phyloP scores from a whole-genome alignment of 2,888 invertebrate species.

The Scotopteryx bipunctaria region DNA sequence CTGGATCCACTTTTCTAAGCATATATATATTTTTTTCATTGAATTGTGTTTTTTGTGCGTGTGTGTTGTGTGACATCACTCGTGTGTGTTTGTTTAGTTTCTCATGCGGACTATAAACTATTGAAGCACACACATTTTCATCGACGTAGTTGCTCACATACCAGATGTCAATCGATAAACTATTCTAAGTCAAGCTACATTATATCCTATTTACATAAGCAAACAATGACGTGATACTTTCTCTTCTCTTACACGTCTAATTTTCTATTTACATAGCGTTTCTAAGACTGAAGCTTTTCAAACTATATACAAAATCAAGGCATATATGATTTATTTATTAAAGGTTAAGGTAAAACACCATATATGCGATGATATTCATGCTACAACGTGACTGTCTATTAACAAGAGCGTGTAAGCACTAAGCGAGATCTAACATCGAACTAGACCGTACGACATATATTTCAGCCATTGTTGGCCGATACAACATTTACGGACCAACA shows the following conservation, averaged over 20 bases:
- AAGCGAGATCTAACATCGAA: constrained; percentile 73
- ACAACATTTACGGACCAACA: constrained; percentile 62
- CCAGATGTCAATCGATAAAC: constrained; percentile 63
- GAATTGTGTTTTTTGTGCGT: constrained; percentile 51
- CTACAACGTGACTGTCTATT: constrained; percentile 40
- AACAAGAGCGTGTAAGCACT: constrained; percentile 60
- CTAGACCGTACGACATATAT: constrained; percentile 71
- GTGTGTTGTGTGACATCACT: constrained; percentile 55
- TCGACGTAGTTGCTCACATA: constrained; percentile 79
- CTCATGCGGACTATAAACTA: constrained; percentile 69
- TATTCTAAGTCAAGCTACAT: constrained; percentile 50
- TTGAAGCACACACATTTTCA: constrained; percentile 71
- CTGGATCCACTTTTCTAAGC: constrained; percentile 42
- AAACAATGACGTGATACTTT: constrained; percentile 39
- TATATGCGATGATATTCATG: constrained; percentile 35
- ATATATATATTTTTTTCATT: constrained; percentile 37
- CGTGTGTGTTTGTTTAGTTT: constrained; percentile 57
- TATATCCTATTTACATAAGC: constrained; percentile 56
- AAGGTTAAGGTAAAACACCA: constrained; percentile 1
- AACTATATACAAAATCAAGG: constrained; percentile 27
- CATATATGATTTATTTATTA: constrained; percentile 27
- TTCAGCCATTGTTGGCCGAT: constrained; percentile 51
- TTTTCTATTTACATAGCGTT: constrained; percentile 20
- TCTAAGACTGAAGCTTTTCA: constrained; percentile 30
- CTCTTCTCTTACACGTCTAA: constrained; percentile 2